These are phyloP conservation scores for Cettia cetti DNA, from an alignment of 2,113 vertebrate genomes.

Conservation along the genomic window DNA sequence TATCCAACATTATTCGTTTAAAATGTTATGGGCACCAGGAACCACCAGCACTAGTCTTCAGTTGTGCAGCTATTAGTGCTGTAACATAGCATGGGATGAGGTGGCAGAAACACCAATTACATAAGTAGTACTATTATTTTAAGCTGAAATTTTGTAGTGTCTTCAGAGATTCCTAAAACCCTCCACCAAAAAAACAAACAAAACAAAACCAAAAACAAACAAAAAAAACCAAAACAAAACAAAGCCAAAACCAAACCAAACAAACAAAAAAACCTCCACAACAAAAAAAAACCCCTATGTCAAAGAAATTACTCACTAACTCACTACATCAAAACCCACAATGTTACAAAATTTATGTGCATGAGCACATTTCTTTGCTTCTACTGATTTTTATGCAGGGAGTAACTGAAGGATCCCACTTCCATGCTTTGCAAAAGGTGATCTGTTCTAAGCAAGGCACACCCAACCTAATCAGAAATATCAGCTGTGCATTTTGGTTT, in stretches of 20 bases:
- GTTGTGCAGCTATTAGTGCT: background rate
- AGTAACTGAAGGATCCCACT: background rate
- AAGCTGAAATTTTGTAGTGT: background rate
- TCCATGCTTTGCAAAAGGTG: background rate
- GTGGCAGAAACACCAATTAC: background rate
- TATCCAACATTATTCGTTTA: background rate
- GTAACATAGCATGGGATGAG: background rate
- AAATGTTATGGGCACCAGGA: background rate
- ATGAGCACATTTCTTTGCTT: background rate
- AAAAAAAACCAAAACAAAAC: no score
- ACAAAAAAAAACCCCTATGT: no score
- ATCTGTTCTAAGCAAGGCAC: background rate
- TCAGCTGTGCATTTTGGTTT: background rate
- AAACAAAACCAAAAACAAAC: no score
- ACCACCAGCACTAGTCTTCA: background rate
- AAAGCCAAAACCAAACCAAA: no score
- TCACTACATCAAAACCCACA: background rate
- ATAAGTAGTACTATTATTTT: background rate
- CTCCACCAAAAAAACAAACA: no score
- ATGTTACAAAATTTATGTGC: background rate
- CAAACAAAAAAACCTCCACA: no score
- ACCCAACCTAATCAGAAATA: background rate
- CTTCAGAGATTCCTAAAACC: background rate
- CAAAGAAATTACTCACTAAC: background rate
- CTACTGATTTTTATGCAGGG: background rate